Evolutionary conservation across 2,113 vertebrate species (phyloP), one percentile per base, ranked within the genome.

Genomic region (Leiothrix lutea): DNA sequence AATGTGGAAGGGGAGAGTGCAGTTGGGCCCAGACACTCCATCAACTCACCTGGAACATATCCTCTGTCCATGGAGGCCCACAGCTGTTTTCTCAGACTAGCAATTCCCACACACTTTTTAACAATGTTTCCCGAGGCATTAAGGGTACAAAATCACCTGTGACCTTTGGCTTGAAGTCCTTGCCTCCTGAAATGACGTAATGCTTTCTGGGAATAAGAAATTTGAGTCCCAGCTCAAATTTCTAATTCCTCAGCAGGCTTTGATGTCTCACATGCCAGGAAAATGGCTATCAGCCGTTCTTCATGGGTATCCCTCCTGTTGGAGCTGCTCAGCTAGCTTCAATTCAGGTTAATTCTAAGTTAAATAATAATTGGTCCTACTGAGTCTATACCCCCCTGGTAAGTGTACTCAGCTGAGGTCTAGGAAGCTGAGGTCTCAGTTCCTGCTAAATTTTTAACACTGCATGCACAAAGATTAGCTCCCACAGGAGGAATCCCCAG

Each of bases 391-490:
- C 12, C 26, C 48, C 48, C 53, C 61, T 18, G 54, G 40, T 85
- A 88, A 88, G 66, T 61, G 70, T 70, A 79, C 36, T 94, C 81
- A 51, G 45, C n/a, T 90, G 85, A 94, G 78, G 48, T 61, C 53
- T 79, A 26, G 90, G 53, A 91, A 90, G 54, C 78, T 79, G 74
- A 95, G 66, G 78, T 93, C 90, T 92, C 57, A 42, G 74, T 90
- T 71, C 28, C 42, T 88, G 71, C 71, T 97, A 80, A 95, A 92
- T 97, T 47, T 92, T 97, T 96, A 95, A 96, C 92, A 74, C 66
- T 88, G 50, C 88, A 62, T 92, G 62, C 57, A 80, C 85, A 75
- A 75, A 73, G 71, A 93, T 87, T 51, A 88, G 36, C 45, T 96
- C 90, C 92, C 96, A 88, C 28, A 90, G 92, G 90, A 90, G 85